Evolutionary conservation across 2,113 vertebrate genomes (phyloP).

Genomic region (Burhinus oedicnemus): DNA sequence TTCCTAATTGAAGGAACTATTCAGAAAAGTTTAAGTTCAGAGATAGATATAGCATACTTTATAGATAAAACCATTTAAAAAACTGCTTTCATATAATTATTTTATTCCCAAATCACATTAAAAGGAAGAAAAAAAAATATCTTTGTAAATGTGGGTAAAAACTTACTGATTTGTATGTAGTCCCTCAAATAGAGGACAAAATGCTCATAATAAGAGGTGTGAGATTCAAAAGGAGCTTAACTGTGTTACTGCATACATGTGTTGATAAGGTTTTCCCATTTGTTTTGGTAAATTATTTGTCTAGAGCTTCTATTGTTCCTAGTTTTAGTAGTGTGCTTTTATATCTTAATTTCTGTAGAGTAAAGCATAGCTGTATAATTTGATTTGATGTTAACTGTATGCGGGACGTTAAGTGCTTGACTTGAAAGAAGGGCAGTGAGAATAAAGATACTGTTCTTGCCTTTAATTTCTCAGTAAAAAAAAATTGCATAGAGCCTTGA

Average conservation of each 20-base stretch:
- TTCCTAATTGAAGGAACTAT: not conserved
- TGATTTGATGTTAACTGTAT: conserved; percentile 19
- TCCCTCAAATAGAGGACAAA: not conserved
- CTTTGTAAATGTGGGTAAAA: not conserved
- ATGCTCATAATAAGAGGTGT: not conserved
- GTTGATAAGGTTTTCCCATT: not conserved
- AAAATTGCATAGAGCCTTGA: not conserved
- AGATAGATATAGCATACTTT: not conserved
- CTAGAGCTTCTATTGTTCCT: not conserved
- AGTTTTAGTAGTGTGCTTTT: conserved; percentile 10
- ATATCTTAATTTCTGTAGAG: conserved; percentile 16
- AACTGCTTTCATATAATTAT: not conserved
- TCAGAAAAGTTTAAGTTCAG: not conserved
- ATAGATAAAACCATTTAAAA: not conserved
- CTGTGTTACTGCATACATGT: not conserved
- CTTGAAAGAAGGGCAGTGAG: conserved; percentile 17
- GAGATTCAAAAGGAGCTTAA: not conserved
- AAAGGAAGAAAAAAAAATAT: not conserved
- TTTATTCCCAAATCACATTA: not conserved
- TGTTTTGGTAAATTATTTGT: not conserved
- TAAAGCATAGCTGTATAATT: conserved; percentile 17
- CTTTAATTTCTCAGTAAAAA: not conserved
- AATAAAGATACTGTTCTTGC: conserved; percentile 50
- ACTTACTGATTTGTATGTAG: not conserved
- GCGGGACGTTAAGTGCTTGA: not conserved